phyloP scores from a whole-genome alignment of 2,888 invertebrate species.

The Microplitis deprimator region DNA sequence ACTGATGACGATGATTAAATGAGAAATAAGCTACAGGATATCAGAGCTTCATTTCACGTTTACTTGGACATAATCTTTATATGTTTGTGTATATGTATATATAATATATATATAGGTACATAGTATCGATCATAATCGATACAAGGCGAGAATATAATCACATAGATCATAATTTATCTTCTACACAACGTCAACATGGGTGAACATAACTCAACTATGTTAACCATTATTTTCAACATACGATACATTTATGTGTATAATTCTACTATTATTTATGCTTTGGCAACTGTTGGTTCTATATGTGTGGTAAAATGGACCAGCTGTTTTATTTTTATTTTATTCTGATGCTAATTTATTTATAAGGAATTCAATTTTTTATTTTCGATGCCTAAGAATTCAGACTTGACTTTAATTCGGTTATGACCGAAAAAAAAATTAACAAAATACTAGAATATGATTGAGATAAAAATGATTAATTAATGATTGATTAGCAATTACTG shows the following conservation, averaged over 20 bases:
- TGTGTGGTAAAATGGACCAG: conserved; percentile 5
- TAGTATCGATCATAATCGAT: conserved; percentile 20
- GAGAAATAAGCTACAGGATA: conserved; percentile 21
- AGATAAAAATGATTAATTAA: neutral
- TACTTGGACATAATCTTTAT: neutral
- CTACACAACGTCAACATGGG: conserved; percentile 22
- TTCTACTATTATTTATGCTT: conserved; percentile 48
- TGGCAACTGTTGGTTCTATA: conserved; percentile 33
- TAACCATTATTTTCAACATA: neutral
- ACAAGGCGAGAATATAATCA: conserved; percentile 32
- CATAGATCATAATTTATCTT: conserved; percentile 25
- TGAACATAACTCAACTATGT: neutral
- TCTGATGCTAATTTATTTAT: neutral
- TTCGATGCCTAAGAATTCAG: too few species aligned
- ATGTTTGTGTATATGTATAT: neutral
- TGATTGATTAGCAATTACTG: neutral
- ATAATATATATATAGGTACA: neutral
- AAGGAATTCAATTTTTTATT: too few species aligned
- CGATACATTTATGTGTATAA: conserved; percentile 41
- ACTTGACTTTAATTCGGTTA: too few species aligned
- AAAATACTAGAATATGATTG: neutral
- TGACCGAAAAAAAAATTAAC: too few species aligned
- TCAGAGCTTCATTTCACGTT: neutral
- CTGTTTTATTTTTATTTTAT: neutral
- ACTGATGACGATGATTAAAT: conserved; percentile 16